Percentiles rank a stretch among this genome's conserved stretches.
phyloP scores from a whole-genome alignment of 2,113 vertebrate genomes.

The Maccullochella peelii region DNA sequence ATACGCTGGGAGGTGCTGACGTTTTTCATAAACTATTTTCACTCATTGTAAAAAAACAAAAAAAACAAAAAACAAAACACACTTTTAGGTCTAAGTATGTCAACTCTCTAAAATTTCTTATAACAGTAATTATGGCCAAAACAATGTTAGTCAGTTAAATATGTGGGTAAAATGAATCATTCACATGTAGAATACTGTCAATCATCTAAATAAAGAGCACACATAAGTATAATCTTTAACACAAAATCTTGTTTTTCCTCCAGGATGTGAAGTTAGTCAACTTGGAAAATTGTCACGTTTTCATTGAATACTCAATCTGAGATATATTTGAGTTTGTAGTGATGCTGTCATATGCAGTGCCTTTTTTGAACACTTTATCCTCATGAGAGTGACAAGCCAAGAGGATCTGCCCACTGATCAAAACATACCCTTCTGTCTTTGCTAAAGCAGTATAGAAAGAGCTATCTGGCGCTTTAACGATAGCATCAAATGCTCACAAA shows the following conservation, averaged over 20 bases:
- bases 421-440: not conserved
- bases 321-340: not conserved
- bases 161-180: not conserved
- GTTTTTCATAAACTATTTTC: constrained; percentile 42
- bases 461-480: not conserved
- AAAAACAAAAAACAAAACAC: not conserved
- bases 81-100: not conserved
- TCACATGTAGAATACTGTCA: not conserved
- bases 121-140: not conserved
- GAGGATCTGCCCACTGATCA: not conserved
- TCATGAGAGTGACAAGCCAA: not conserved
- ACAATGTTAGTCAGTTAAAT: not conserved
- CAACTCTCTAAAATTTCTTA: not conserved
- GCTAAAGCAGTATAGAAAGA: not conserved
- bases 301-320: not conserved
- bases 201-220: not conserved
- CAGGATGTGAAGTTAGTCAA: not conserved
- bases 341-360: not conserved
- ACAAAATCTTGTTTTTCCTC: not conserved
- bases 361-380: not conserved
- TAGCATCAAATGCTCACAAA: not conserved
- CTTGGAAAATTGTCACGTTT: too few species aligned
- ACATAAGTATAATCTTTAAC: not conserved
- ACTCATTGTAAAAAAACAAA: not conserved
- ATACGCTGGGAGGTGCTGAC: constrained; percentile 54